Conservation (phyloP, 2,113 vertebrate genomes). For the Saccopteryx leptura region DNA sequence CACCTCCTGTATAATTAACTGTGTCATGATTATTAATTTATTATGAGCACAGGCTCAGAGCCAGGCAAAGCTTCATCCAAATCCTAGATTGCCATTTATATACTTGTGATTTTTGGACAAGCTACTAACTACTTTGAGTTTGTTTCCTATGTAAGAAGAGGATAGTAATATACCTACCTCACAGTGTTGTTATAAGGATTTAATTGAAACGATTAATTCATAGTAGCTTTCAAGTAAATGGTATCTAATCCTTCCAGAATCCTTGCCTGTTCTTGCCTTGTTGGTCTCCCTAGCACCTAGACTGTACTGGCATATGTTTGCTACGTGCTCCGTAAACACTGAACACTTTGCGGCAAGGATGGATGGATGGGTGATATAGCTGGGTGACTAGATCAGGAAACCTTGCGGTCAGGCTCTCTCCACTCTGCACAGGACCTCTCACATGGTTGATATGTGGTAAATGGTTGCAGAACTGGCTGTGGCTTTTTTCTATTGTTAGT, state of each 20-base stretch:
- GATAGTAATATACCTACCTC: background rate
- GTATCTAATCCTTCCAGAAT: background rate
- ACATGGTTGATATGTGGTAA: background rate
- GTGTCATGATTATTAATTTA: conserved; percentile 48
- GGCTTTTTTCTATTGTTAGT: background rate
- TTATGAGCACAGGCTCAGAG: conserved; percentile 49
- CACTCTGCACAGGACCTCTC: background rate
- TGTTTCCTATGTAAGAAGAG: conserved; percentile 51
- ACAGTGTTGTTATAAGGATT: background rate
- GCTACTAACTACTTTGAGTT: background rate
- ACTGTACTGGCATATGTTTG: background rate
- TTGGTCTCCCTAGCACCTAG: background rate
- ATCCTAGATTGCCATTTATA: conserved; percentile 47
- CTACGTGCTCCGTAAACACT: background rate
- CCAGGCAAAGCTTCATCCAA: conserved; percentile 58
- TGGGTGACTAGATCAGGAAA: background rate
- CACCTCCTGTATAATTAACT: background rate
- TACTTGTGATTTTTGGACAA: conserved; percentile 18
- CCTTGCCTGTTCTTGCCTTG: background rate
- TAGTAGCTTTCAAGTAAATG: background rate
- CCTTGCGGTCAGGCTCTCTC: background rate
- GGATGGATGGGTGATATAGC: background rate
- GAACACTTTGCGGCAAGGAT: background rate
- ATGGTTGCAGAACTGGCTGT: background rate
- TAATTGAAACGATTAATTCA: conserved; percentile 21